A percentile compares a stretch with the other conserved stretches of the same genome.
phyloP scores from a whole-genome alignment of 1,140 invertebrate species.

The Phortica variegata region DNA sequence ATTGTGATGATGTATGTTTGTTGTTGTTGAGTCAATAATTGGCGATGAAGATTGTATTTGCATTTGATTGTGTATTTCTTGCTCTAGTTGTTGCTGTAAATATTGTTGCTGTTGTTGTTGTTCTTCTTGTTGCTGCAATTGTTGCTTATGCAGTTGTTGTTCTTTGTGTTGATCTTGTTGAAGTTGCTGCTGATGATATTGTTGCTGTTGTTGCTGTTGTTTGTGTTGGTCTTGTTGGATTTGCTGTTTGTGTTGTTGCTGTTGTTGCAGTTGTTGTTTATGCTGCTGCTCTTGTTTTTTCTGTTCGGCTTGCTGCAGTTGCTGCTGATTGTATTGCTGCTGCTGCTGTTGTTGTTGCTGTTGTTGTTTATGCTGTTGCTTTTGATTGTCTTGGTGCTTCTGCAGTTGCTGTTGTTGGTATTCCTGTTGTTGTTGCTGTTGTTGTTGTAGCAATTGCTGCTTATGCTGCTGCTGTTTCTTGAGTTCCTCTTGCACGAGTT shows the following conservation, averaged over 20 bases:
- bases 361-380: neutral
- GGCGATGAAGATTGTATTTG: too few species aligned
- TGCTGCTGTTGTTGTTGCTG: slow-evolving; percentile 4
- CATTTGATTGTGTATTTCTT: slow-evolving; percentile 19
- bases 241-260: too few species aligned
- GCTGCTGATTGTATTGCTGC: slow-evolving; percentile 23
- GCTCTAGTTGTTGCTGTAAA: slow-evolving; percentile 15
- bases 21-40: too few species aligned
- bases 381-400: slow-evolving; percentile 1
- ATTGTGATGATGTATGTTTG: slow-evolving; percentile 37
- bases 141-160: slow-evolving; percentile 16
- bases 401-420: too few species aligned
- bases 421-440: too few species aligned
- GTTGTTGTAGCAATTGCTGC: neutral
- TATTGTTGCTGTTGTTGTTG: too few species aligned
- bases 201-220: slow-evolving; percentile 26
- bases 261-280: slow-evolving; percentile 11
- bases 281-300: slow-evolving; percentile 24
- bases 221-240: slow-evolving; percentile 28
- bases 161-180: slow-evolving; percentile 21
- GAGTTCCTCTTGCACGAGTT: too few species aligned
- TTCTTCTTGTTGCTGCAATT: neutral
- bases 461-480: slow-evolving; percentile 1
- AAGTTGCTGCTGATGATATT: too few species aligned
- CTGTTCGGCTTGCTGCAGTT: slow-evolving; percentile 25